These are phyloP conservation scores for Cantharis rufa DNA, from an alignment of 2,888 invertebrate genomes.

Conservation along the genomic window DNA sequence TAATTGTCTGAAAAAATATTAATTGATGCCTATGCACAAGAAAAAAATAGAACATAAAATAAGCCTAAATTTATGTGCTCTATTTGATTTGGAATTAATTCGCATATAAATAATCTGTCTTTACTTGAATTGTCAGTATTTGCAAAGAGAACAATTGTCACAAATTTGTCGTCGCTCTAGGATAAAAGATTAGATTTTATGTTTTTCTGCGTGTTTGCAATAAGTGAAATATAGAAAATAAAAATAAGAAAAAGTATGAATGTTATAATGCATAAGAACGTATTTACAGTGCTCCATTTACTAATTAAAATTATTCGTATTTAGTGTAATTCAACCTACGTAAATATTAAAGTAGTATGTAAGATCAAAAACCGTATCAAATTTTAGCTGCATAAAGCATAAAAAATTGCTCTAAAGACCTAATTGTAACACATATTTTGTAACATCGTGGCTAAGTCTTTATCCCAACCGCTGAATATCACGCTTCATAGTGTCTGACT, in stretches of 20 bases:
- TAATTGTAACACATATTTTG: slow-evolving; percentile 29
- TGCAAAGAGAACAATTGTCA: not conserved
- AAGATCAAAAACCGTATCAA: slow-evolving; percentile 21
- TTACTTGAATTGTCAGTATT: not conserved
- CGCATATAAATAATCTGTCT: not conserved
- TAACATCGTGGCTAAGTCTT: slow-evolving; percentile 40
- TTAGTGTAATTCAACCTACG: slow-evolving; percentile 8
- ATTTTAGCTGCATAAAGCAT: slow-evolving; percentile 23
- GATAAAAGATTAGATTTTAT: not conserved
- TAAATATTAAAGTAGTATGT: slow-evolving; percentile 13
- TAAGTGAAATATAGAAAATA: not conserved
- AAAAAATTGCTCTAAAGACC: slow-evolving; percentile 27
- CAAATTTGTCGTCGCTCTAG: not conserved
- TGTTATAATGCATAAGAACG: not conserved
- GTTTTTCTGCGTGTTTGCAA: not conserved
- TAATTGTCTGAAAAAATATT: not conserved
- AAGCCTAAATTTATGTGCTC: not conserved
- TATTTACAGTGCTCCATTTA: not conserved
- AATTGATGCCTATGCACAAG: not conserved
- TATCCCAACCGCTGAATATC: slow-evolving; percentile 34
- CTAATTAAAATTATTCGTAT: slow-evolving; percentile 6
- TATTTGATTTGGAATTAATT: not conserved
- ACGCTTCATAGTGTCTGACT: slow-evolving; percentile 36
- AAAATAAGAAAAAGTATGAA: not conserved
- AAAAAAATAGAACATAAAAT: slow-evolving; percentile 1